Evolutionary conservation across 2,888 invertebrate genomes (phyloP), one percentile per base, ranked within the genome.

Genomic region (Leucozona laternaria): DNA sequence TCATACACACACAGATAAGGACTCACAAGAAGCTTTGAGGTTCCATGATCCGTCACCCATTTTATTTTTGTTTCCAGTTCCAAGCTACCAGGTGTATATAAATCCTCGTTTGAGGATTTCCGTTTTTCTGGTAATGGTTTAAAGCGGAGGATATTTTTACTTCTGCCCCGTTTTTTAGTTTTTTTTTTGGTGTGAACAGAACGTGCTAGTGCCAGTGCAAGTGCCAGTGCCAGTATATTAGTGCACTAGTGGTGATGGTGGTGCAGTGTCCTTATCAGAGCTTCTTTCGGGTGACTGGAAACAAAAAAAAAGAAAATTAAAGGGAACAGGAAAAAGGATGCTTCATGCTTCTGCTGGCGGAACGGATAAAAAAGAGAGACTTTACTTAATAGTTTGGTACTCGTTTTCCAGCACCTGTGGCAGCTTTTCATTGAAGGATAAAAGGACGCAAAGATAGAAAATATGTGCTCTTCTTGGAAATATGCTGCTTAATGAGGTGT

Each of bases 401-500:
- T 77, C 72, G 43, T 77, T 45, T 60, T 17, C 17, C 68, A 60
- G 55, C 85, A 85, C 84, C 84, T 85, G 84, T 80, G 72, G 84
- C 80, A 80, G 66, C 43, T 17, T 37, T 66, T 66, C 66, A 50
- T 50, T 66, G 31, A 31, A 37, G 40, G 31, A 58, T 75, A 64
- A 28, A 48, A 84, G 50, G 55, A 71, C 53, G 62, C 45, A 77
- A 40, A 68, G 40, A 72, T 79, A 76, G 66, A 53, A 64, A 73
- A 77, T 80, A 60, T 77, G 62, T 25, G 77, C 68, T 77, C 81
- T 57, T 73, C 73, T 73, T 73, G 68, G 77, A 73, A 85, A 85
- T 81, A 85, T 85, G 73, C 77, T 85, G 81, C 68, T 79, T 81
- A 85, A 85, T 85, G 85, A 81, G 81, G 85, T 85, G 85, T 73